Evolutionary conservation across 2,797 vertebrate genomes (phyloP), one percentile per base, ranked within the genome.

Genomic region (Astyanax mexicanus): DNA sequence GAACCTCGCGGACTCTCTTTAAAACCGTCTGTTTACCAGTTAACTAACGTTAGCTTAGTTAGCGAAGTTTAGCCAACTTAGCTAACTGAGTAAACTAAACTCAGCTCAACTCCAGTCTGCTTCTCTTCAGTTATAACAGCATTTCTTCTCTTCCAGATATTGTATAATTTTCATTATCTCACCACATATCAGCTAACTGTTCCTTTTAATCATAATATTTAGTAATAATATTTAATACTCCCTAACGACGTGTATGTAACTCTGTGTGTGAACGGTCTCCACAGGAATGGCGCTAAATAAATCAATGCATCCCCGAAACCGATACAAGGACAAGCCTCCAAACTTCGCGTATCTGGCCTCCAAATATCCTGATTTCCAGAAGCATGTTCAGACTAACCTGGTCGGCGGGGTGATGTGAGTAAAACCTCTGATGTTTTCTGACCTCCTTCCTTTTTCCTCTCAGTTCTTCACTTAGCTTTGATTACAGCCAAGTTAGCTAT

Each of bases 271-370:
- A 40, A 57, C 42, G 80, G 8, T 75, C 38, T 64, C 35, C 60
- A 51, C 72, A 75, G 95, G 61, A 84, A 97, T 96, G 95, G 91
- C 95, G 57, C 89, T 96, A 47, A 96, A 95, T 84, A 96, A 94
- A 80, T 95, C 95, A 55, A 96, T 97, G 95, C 96, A 96, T 85
- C 94, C 94, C 77, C 90, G 95, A 83, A 97, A 97, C 86, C 94
- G 95, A 13, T 97, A 97, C 88, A 96, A 95, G 86, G 96, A 96
- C 86, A 95, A 93, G 81, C 95, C 95, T 2, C 96, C 96, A 10
- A 95, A 97, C 72, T 97, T 97, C 72, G 91, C 93, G 0, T 94
- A 95, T 84, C 81, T 97, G 85, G 95, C 96, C 27, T 93, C 95
- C 69, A 96, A 96, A 86, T 96, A 97, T 75, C 94, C 94, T 27